Base-by-base conservation (phyloP, 2,113 vertebrate species). In the Dipodomys spectabilis region DNA sequence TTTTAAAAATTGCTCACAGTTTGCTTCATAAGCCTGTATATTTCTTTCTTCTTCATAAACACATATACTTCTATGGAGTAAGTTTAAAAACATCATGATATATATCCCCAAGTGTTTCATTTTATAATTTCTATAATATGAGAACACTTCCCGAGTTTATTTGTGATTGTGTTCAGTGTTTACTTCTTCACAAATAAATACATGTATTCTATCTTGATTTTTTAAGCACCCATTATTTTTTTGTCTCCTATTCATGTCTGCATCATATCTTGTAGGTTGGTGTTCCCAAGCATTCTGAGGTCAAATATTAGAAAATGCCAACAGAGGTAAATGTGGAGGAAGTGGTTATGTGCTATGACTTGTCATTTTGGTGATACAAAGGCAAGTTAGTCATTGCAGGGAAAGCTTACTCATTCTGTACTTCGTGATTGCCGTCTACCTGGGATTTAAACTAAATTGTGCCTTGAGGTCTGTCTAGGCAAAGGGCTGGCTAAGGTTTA, bases 341-440 rank as follows among this genome's bases (percentile, higher is more conserved):
- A 95, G 95, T 87, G 94, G 57, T 75, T 78, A 30, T 32, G n/a
- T 15, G 18, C 49, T n/a, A 71, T 83, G 90, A 83, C 44, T 92
- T 25, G 65, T 71, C 69, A 18, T 64, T 35, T 90, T 84, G 79
- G 74, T 49, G 35, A 65, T 32, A 16, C 1, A 44, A 0, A 49
- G 11, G 11, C 35, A 8, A 15, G 2, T 88, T 90, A 75, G 28
- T 93, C 89, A 83, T 9, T 49, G 23, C 9, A 82, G 88, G 39
- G 82, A 49, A 74, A 28, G 39, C 80, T 87, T 92, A 84, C 77
- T 93, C 86, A 91, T 64, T 32, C 57, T 93, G 1, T 45, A 25
- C 28, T 86, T 87, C 77, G 53, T 93, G 23, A 88, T 85, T 82
- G 80, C 67, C 72, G 22, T 73, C 19, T 28, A 3, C 7, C 8